These are phyloP conservation scores for Episyrphus balteatus DNA, from an alignment of 1,140 invertebrate species.

Conservation along the genomic window DNA sequence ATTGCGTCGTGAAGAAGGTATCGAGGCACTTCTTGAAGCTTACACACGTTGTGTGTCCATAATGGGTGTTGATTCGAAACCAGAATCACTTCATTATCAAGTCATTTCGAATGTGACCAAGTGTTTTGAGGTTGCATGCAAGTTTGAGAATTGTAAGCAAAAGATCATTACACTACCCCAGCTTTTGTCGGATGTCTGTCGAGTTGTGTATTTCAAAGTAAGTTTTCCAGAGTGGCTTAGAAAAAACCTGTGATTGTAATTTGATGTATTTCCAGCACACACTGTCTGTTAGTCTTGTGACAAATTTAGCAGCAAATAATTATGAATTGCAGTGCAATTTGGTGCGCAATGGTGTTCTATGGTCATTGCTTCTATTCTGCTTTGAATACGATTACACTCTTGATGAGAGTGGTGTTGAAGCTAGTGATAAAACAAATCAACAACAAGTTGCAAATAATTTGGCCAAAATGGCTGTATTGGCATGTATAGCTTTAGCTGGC, in stretches of 20 bases:
- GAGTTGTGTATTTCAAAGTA: slow-evolving; percentile 84
- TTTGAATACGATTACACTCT: slow-evolving; percentile 97
- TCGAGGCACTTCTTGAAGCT: slow-evolving; percentile 78
- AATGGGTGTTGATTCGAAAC: slow-evolving; percentile 64
- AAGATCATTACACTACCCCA: slow-evolving; percentile 77
- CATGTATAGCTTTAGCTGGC: slow-evolving; percentile 72
- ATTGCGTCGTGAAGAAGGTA: slow-evolving; percentile 81
- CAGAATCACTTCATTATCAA: slow-evolving; percentile 74
- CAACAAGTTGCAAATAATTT: slow-evolving; percentile 87
- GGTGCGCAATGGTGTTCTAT: slow-evolving; percentile 83
- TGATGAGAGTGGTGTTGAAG: slow-evolving; percentile 89
- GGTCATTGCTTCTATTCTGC: slow-evolving; percentile 82
- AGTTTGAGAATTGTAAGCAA: slow-evolving; percentile 81
- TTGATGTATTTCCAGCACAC: slow-evolving; percentile 15
- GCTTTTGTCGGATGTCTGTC: slow-evolving; percentile 78
- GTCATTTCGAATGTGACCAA: slow-evolving; percentile 86
- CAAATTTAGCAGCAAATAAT: slow-evolving; percentile 36
- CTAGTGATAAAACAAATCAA: slow-evolving; percentile 70
- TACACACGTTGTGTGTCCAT: slow-evolving; percentile 86
- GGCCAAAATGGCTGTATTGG: slow-evolving; percentile 73
- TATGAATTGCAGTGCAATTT: slow-evolving; percentile 78
- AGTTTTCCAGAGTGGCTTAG: slow-evolving; percentile 7
- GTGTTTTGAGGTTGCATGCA: slow-evolving; percentile 91
- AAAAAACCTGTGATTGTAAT: slow-evolving; percentile 29
- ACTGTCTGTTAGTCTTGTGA: slow-evolving; percentile 32